Percentiles rank a stretch among this genome's conserved stretches.
Conservation (phyloP, 1,140 invertebrate genomes). For the Oryzaephilus surinamensis region DNA sequence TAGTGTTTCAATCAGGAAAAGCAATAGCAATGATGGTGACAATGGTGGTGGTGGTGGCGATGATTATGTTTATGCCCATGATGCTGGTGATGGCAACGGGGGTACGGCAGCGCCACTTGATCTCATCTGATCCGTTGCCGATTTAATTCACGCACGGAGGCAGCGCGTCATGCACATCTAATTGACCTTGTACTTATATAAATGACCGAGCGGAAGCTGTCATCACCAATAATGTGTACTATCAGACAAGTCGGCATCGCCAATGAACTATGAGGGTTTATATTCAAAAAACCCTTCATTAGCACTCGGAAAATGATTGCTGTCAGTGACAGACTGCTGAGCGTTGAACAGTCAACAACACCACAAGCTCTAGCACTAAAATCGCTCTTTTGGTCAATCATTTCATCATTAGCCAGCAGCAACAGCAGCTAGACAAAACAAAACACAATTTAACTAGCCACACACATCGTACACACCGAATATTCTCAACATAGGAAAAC, state of each 20-base stretch:
- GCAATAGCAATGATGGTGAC: no score
- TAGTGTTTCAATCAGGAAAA: no score
- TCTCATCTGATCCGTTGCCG: no score
- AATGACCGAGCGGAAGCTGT: slow-evolving; percentile 30
- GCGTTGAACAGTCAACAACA: slow-evolving; percentile 25
- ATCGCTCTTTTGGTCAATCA: no score
- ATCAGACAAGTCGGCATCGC: slow-evolving; percentile 26
- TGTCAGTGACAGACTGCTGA: slow-evolving; percentile 25
- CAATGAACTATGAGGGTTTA: slow-evolving; percentile 25
- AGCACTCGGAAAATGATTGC: slow-evolving; percentile 32
- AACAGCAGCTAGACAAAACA: slow-evolving; percentile 20
- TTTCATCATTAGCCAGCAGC: no score
- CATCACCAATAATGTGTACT: slow-evolving; percentile 30
- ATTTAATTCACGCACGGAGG: no score
- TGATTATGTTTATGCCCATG: no score
- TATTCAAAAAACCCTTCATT: slow-evolving; percentile 33
- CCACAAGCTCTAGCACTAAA: slow-evolving; percentile 21
- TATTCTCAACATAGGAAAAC: slow-evolving; percentile 24
- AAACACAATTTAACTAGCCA: slow-evolving; percentile 12
- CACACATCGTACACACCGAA: slow-evolving; percentile 5
- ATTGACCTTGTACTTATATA: slow-evolving; percentile 33
- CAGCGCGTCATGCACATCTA: slow-evolving; percentile 18
- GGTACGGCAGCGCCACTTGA: no score
- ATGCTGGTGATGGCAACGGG: no score
- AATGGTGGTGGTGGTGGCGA: no score